These are phyloP conservation scores for Setophaga kirtlandii DNA, from an alignment of 2,113 vertebrate genomes.

Conservation along the genomic window DNA sequence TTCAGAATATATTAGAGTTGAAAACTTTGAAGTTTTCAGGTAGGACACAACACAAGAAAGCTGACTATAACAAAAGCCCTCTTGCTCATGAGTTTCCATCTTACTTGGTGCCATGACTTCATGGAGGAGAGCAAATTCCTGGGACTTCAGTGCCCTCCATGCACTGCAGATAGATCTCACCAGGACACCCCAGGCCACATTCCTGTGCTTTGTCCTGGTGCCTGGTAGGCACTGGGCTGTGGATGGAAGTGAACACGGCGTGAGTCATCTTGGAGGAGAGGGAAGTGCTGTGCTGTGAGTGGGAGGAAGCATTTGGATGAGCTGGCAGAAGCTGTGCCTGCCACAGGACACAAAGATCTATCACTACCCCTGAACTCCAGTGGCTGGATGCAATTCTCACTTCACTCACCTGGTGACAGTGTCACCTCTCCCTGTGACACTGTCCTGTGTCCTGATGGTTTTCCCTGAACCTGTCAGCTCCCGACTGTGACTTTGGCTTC, in stretches of 20 bases:
- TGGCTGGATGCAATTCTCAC: background rate
- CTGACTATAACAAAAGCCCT: background rate
- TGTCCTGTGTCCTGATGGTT: background rate
- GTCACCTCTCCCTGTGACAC: background rate
- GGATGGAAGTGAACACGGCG: background rate
- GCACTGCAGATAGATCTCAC: background rate
- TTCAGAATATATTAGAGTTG: background rate
- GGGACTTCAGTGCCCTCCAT: background rate
- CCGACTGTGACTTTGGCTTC: background rate
- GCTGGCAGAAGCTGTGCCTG: slow-evolving; percentile 44
- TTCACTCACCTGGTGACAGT: background rate
- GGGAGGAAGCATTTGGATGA: slow-evolving; percentile 52
- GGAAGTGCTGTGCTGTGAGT: slow-evolving; percentile 3
- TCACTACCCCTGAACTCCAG: background rate
- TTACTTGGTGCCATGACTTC: background rate
- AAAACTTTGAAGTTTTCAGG: background rate
- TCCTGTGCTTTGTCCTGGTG: background rate
- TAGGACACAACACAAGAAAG: background rate
- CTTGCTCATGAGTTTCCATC: background rate
- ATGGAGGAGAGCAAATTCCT: background rate
- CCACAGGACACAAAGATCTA: background rate
- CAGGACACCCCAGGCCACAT: background rate
- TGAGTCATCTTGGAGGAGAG: slow-evolving; percentile 41
- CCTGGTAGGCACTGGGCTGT: background rate
- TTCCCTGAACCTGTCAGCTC: background rate